Conservation (phyloP, 2,113 vertebrate genomes). For the Murina feae region DNA sequence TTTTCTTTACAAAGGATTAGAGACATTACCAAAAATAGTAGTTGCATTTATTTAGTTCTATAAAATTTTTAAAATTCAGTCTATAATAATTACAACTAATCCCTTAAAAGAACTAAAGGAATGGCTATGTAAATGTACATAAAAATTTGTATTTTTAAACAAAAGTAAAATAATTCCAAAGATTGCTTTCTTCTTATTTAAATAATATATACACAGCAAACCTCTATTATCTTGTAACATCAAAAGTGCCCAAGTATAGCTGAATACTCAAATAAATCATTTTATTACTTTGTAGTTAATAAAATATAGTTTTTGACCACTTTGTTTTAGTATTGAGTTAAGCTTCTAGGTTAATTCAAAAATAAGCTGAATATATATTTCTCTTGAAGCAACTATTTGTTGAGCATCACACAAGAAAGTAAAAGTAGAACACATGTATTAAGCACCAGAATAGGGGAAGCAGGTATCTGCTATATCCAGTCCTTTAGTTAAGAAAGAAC, state of each 20-base stretch:
- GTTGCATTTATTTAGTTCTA: not conserved
- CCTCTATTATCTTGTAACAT: not conserved
- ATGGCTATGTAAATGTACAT: not conserved
- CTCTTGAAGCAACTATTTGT: not conserved
- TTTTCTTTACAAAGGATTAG: not conserved
- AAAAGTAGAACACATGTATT: not conserved
- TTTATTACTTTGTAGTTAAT: too few species aligned
- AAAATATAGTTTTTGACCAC: not conserved
- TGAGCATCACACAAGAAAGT: not conserved
- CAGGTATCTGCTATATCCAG: not conserved
- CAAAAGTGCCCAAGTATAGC: not conserved
- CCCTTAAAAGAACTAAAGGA: not conserved
- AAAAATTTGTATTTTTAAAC: not conserved
- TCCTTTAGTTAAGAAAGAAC: not conserved
- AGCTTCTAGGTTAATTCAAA: not conserved
- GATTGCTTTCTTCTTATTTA: not conserved
- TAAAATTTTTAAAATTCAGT: not conserved
- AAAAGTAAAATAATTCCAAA: not conserved
- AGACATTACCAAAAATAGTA: not conserved
- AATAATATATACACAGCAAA: not conserved
- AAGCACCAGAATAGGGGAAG: not conserved
- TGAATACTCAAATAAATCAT: not conserved
- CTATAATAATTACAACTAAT: not conserved
- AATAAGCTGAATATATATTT: not conserved
- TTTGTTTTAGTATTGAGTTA: not conserved